A percentile compares a stretch with the other conserved stretches of the same genome.
These are phyloP conservation scores for Zaprionus davidi DNA, from an alignment of 1,140 invertebrate species.

Conservation along the genomic window DNA sequence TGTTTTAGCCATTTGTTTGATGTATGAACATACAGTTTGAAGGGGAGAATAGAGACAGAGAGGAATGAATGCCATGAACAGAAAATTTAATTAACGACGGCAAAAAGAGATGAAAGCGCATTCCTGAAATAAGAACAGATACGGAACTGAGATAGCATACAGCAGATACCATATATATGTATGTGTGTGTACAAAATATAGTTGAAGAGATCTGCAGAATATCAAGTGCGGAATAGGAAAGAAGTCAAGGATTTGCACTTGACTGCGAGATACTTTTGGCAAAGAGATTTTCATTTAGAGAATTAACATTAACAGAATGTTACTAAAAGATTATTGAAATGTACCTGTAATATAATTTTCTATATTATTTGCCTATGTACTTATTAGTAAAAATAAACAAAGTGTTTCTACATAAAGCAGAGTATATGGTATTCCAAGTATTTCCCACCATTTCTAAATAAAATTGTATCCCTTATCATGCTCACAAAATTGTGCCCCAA, in stretches of 20 bases:
- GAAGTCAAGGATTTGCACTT: background rate
- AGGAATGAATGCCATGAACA: conserved; percentile 50
- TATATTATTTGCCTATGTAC: too few species aligned
- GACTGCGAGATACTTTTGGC: background rate
- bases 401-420: too few species aligned
- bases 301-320: background rate
- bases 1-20: conserved; percentile 70
- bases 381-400: too few species aligned
- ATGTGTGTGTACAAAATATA: background rate
- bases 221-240: background rate
- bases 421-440: too few species aligned
- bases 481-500: background rate
- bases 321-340: too few species aligned
- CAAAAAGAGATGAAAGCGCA: conserved; percentile 21
- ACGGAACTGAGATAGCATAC: background rate
- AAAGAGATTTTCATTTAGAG: background rate
- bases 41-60: background rate
- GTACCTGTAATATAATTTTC: too few species aligned
- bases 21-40: conserved; percentile 49
- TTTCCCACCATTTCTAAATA: background rate
- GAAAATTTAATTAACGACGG: conserved; percentile 44
- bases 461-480: background rate
- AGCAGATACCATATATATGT: too few species aligned
- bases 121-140: background rate
- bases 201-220: background rate